Base-by-base conservation (phyloP, 2,113 vertebrate genomes). In the Cnemophilus loriae region DNA sequence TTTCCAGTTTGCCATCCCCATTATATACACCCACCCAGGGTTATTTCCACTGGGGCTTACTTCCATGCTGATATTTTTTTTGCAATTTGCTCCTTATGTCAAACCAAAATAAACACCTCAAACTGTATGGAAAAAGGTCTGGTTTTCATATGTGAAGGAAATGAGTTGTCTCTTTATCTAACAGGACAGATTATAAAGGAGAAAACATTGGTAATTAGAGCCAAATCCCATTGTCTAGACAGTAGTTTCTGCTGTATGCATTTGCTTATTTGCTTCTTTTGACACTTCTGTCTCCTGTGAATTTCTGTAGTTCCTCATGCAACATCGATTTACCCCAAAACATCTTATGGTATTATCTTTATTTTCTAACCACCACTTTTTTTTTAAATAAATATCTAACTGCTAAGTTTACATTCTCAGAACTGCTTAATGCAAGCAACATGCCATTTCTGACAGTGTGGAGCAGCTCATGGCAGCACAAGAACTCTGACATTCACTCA, bases 151-250 rank as follows among this genome's bases (percentile, higher is more conserved):
- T 71, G n/a, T 68, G 46, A 82, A 89, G 82, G 88, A 96, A 97
- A 88, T 93, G 42, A 95, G 32, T 79, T 79, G 53, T 91, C 61
- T 46, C 37, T 94, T 94, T 95, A 90, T 89, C 75, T 90, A 88
- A 93, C 39, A 79, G 49, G n/a, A 60, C 37, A 90, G 41, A 92
- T 84, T 94, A 81, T 86, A 53, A 87, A 95, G 80, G 76, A 96
- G 55, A 95, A 94, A 92, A 90, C 60, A 76, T 15, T 70, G 56
- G 57, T 80, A 86, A 86, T 81, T 76, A 69, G 23, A 89, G 84
- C 65, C 86, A 97, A 96, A 94, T 86, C 93, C 80, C 32, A 37
- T 85, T 82, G 92, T 96, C 94, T 96, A 97, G 92, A 93, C 94
- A 84, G 61, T 26, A 56, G 35, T 91, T 75, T 87, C 63, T 94